phyloP scores from a whole-genome alignment of 2,797 vertebrate species.

The Meda fulgida region DNA sequence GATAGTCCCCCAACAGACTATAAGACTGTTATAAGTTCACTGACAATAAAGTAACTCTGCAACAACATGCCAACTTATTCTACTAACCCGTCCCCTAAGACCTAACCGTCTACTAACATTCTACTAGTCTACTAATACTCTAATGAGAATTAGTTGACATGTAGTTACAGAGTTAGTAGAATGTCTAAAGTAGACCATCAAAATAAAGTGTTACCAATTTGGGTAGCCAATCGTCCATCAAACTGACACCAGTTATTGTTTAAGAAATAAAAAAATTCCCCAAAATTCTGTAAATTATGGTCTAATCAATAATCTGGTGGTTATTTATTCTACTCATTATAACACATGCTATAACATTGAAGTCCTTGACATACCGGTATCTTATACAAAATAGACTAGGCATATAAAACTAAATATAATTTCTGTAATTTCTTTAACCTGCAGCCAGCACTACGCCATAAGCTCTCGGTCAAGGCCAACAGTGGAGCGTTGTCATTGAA shows the following conservation, averaged over 20 bases:
- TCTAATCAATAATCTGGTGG: background rate
- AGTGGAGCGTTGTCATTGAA: background rate
- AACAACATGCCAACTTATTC: background rate
- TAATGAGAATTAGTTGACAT: background rate
- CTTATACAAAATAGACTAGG: background rate
- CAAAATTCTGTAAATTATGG: background rate
- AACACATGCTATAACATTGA: background rate
- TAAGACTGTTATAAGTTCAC: too few species aligned
- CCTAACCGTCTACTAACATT: background rate
- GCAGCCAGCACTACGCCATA: background rate
- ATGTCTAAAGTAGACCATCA: background rate
- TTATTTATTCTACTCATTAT: background rate
- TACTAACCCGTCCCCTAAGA: background rate
- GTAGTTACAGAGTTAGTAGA: background rate
- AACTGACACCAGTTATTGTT: background rate
- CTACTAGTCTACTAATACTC: background rate
- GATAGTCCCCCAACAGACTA: background rate
- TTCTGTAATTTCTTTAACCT: background rate
- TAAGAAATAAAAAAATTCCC: background rate
- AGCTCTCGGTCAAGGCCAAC: background rate
- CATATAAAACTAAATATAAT: background rate
- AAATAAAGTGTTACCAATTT: background rate
- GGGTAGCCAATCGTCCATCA: background rate
- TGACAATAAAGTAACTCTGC: background rate
- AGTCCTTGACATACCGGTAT: background rate